phyloP scores from a whole-genome alignment of 2,113 vertebrate species.

The Megaceryle maxima region DNA sequence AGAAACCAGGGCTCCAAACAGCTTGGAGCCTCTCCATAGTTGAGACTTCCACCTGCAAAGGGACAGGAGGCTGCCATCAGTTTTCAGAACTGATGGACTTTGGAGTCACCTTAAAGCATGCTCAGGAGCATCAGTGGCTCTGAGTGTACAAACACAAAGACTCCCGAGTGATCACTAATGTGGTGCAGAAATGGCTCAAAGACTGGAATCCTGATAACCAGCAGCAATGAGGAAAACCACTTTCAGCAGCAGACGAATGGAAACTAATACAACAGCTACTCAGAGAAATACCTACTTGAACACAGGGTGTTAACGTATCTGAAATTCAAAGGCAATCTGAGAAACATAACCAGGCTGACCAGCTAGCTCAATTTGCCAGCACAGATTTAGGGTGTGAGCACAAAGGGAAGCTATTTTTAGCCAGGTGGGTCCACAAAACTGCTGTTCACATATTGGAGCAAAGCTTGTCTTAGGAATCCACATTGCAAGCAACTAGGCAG shows the following conservation, averaged over 20 bases:
- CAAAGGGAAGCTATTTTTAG: not conserved
- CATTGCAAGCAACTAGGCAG: not conserved
- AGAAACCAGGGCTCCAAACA: not conserved
- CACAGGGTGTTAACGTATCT: not conserved
- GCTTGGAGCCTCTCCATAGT: not conserved
- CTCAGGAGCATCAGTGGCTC: not conserved
- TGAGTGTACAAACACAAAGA: not conserved
- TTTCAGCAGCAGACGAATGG: not conserved
- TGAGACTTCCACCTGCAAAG: not conserved
- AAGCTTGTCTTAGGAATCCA: not conserved
- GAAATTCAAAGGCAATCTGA: not conserved
- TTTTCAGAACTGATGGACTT: not conserved
- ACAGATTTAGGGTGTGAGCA: not conserved
- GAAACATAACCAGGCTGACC: not conserved
- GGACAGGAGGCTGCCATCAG: not conserved
- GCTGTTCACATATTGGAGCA: not conserved
- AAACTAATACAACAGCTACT: not conserved
- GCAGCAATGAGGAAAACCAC: not conserved
- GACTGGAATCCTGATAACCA: not conserved
- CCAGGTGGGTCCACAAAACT: not conserved
- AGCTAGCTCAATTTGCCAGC: not conserved
- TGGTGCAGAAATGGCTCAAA: not conserved
- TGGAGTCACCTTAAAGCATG: fast-evolving
- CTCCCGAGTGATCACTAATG: not conserved
- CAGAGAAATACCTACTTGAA: not conserved